These are phyloP conservation scores for Cyclargus thomasi DNA, from an alignment of 1,140 invertebrate genomes.

Conservation along the genomic window DNA sequence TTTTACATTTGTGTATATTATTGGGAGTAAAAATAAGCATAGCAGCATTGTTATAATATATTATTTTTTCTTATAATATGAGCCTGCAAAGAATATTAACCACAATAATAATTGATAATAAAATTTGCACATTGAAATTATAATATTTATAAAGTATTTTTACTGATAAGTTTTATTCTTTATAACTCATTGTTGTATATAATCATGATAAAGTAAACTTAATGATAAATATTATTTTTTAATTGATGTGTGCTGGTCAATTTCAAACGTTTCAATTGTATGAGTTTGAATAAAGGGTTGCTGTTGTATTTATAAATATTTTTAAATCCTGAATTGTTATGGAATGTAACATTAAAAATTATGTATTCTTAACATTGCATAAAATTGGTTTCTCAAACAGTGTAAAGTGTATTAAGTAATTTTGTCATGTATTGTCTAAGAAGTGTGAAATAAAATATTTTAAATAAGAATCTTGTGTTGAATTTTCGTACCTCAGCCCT, in stretches of 20 bases:
- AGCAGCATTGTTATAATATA: too few relatives aligned
- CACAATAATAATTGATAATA: constrained; percentile 1
- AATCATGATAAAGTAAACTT: not conserved
- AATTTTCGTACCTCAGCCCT: not conserved
- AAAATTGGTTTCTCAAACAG: not conserved
- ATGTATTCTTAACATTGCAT: not conserved
- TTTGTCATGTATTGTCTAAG: constrained; percentile 4
- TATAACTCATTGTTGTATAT: not conserved
- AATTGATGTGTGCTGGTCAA: not conserved
- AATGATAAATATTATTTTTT: not conserved
- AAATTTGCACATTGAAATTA: not conserved
- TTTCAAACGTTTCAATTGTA: not conserved
- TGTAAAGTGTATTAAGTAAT: not conserved
- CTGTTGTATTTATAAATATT: not conserved
- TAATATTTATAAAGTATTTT: not conserved
- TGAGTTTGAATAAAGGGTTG: too few relatives aligned
- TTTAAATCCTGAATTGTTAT: too few relatives aligned
- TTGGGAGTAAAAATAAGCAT: too few relatives aligned
- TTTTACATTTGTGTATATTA: too few relatives aligned
- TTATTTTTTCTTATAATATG: not conserved
- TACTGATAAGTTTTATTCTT: constrained; percentile 11
- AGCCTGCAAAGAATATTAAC: not conserved
- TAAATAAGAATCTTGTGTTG: constrained; percentile 11
- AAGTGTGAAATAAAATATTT: constrained; percentile 19
- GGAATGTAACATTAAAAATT: too few relatives aligned